Percentiles rank a stretch among this genome's conserved stretches.
phyloP scores from a whole-genome alignment of 2,797 vertebrate genomes.

The Myotis findleyi region DNA sequence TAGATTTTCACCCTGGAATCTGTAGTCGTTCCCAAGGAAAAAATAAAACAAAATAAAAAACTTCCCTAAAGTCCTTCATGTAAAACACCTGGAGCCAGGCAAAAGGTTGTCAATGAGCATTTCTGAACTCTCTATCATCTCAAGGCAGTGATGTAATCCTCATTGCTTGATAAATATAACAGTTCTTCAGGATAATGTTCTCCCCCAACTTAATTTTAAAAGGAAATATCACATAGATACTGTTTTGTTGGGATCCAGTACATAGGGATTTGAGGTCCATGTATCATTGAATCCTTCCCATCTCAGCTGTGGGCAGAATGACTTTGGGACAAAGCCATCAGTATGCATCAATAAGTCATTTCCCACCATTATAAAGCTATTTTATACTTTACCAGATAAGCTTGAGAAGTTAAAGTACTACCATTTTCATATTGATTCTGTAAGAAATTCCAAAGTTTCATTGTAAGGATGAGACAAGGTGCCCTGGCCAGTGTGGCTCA shows the following conservation, averaged over 20 bases:
- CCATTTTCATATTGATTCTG: not conserved
- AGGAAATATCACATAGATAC: not conserved
- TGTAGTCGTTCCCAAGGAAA: not conserved
- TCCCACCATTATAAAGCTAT: not conserved
- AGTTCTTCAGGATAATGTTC: not conserved
- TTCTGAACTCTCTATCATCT: constrained; percentile 3
- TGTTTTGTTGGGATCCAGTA: not conserved
- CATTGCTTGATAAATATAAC: not conserved
- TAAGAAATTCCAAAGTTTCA: not conserved
- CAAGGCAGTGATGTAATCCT: not conserved
- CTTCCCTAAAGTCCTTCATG: not conserved
- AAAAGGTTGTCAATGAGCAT: not conserved
- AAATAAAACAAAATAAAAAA: not conserved
- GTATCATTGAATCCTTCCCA: not conserved
- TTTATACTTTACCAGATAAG: not conserved
- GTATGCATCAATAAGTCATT: not conserved
- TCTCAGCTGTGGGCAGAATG: not conserved
- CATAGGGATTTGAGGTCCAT: not conserved
- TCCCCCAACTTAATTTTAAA: constrained; percentile 10
- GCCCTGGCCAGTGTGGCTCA: not conserved
- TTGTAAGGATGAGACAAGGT: not conserved
- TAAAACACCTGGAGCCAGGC: not conserved
- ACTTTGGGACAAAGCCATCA: not conserved
- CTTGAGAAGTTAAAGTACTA: not conserved
- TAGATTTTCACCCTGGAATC: not conserved